Base-by-base conservation (phyloP, 1,140 invertebrate genomes). In the Lamellibrachia luymesi region DNA sequence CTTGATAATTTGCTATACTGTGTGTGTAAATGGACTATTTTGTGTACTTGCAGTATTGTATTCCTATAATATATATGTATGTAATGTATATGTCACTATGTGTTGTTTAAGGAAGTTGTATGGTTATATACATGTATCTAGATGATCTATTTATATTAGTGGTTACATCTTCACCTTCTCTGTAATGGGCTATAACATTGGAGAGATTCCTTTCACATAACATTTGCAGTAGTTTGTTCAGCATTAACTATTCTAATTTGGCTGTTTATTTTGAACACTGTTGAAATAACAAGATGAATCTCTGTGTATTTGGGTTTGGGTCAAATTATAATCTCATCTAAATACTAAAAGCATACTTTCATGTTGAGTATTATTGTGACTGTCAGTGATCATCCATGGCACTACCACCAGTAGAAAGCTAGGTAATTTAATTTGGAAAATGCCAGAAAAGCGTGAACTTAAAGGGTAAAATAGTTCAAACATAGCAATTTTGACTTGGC, bases 11-110 rank as follows among this genome's bases (percentile, higher is more conserved):
- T 80, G 64, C 64, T 80, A 80, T 80, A 1, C 1, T 80, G 64
- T 22, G 64, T 22, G 64, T 80, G 17, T 80, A 80, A 80, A 80
- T 80, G 64, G 25, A 22, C 13, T 80, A 80, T 80, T 80, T 80
- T 80, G 64, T 80, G 64, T 80, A 80, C 64, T 80, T 80, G 64
- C 64, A 80, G 64, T 80, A 80, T 80, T 80, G 64, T 80, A 80
- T 80, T 10, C 7, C 64, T 22, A 80, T 80, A 80, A 80, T 80
- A 80, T 80, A 17, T 38, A 38, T 80, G 13, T 80, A 17, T 80
- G 64, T 80, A 10, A 22, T 56, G 52, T 80, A 4, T 38, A 38
- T 38, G 38, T 38, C 38, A 38, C 38, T 38, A 38, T 38, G 38
- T 80, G 64, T 80, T 2, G 2, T 80, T 80, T 6, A 2, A 80